Conservation (phyloP, 2,888 invertebrate genomes). For the Trissolcus japonicus region DNA sequence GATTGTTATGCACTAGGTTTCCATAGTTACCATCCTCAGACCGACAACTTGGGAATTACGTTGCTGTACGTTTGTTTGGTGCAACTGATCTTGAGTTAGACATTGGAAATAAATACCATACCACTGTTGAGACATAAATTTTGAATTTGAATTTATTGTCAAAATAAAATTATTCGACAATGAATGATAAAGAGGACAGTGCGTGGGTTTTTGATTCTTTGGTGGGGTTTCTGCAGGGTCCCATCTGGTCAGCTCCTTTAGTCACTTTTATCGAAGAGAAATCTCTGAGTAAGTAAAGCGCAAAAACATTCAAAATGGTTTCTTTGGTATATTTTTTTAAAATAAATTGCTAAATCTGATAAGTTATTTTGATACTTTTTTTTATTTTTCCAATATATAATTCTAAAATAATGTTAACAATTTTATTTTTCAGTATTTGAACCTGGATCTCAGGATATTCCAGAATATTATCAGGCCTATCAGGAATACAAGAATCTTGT, state of each 20-base stretch:
- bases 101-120: slow-evolving; percentile 5
- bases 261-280: slow-evolving; percentile 95
- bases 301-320: background rate
- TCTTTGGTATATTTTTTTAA: too few species aligned
- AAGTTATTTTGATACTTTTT: too few species aligned
- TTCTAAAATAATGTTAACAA: too few species aligned
- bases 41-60: slow-evolving; percentile 9
- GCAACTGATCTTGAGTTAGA: slow-evolving; percentile 20
- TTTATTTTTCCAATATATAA: too few species aligned
- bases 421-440: slow-evolving; percentile 85
- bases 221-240: slow-evolving; percentile 92
- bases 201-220: slow-evolving; percentile 95
- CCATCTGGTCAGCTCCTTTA: slow-evolving; percentile 93
- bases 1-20: slow-evolving; percentile 60
- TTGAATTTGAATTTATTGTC: background rate
- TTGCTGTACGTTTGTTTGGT: slow-evolving; percentile 16
- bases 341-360: too few species aligned
- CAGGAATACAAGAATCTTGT: slow-evolving; percentile 93
- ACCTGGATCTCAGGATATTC: slow-evolving; percentile 84
- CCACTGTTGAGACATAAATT: background rate
- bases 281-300: slow-evolving; percentile 83
- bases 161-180: slow-evolving; percentile 30
- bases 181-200: slow-evolving; percentile 79
- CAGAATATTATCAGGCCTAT: slow-evolving; percentile 87
- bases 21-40: slow-evolving; percentile 59